Conservation (phyloP, 1,140 invertebrate genomes). For the Camponotus pennsylvanicus region DNA sequence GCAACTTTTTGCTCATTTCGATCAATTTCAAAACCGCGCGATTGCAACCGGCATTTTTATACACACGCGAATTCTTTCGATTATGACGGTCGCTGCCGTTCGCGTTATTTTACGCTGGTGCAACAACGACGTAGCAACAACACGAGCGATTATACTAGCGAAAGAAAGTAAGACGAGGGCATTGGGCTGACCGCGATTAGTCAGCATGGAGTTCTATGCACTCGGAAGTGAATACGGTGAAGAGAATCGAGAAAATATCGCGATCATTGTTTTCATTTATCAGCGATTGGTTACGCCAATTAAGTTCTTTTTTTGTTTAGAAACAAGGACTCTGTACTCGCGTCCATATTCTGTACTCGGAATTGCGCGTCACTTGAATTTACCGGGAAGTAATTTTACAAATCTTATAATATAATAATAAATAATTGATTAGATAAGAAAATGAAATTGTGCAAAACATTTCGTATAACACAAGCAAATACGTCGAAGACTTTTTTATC, state of each 20-base stretch:
- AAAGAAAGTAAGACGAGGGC: conserved; percentile 60
- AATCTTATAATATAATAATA: too few species aligned
- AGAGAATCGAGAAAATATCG: conserved; percentile 3
- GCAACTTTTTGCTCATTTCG: not conserved
- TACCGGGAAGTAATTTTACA: too few species aligned
- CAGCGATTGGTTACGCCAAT: not conserved
- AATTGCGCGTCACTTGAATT: too few species aligned
- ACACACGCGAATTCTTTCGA: conserved; percentile 68
- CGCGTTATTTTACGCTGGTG: conserved; percentile 31
- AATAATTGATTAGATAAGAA: too few species aligned
- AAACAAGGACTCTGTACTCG: not conserved
- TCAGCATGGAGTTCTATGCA: conserved; percentile 39
- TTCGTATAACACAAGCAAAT: not conserved
- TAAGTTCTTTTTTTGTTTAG: too few species aligned
- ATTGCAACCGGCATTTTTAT: conserved; percentile 29
- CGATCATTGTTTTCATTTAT: not conserved
- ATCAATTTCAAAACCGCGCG: conserved; percentile 64
- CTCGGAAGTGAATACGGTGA: conserved; percentile 28
- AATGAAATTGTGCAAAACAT: too few species aligned
- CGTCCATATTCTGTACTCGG: too few species aligned
- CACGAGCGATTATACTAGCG: conserved; percentile 7
- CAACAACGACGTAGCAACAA: conserved; percentile 19
- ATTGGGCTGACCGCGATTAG: conserved; percentile 24
- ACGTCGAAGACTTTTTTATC: not conserved
- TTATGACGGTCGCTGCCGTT: conserved; percentile 40